Conservation (phyloP, 2,797 vertebrate species). For the Danio kyathit region DNA sequence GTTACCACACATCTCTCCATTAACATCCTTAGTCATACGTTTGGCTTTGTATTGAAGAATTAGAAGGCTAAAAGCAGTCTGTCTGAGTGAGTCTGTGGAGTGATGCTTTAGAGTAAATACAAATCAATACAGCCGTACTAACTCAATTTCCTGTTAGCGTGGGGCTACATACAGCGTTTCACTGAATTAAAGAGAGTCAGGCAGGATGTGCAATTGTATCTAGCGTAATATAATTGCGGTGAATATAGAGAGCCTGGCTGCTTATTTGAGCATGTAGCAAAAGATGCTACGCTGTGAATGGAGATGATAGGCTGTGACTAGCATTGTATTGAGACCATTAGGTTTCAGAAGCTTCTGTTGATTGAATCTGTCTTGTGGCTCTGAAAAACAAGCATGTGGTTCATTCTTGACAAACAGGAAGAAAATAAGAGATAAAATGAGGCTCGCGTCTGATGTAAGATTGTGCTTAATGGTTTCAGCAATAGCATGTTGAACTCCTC, state of each 20-base stretch:
- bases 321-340: constrained; percentile 51
- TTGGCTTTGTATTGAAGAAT: constrained; percentile 42
- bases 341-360: constrained; percentile 37
- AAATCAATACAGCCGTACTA: constrained; percentile 48
- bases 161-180: constrained; percentile 41
- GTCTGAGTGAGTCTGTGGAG: constrained; percentile 41
- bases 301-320: constrained; percentile 48
- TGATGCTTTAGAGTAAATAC: constrained; percentile 47
- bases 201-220: constrained; percentile 15
- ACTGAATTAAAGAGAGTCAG: constrained; percentile 35
- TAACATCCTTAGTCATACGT: constrained; percentile 2
- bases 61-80: constrained; percentile 42
- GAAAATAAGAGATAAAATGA: constrained; percentile 15
- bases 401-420: background rate
- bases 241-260: constrained; percentile 43
- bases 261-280: constrained; percentile 45
- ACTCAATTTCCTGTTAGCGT: constrained; percentile 52
- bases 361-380: constrained; percentile 6
- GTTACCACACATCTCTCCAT: background rate
- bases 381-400: constrained; percentile 44
- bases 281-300: constrained; percentile 34
- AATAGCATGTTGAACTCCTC: background rate
- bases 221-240: constrained; percentile 44
- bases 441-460: constrained; percentile 2
- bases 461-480: background rate